Evolutionary conservation across 2,888 invertebrate species (phyloP).

Genomic region (Serrognathus titanus): DNA sequence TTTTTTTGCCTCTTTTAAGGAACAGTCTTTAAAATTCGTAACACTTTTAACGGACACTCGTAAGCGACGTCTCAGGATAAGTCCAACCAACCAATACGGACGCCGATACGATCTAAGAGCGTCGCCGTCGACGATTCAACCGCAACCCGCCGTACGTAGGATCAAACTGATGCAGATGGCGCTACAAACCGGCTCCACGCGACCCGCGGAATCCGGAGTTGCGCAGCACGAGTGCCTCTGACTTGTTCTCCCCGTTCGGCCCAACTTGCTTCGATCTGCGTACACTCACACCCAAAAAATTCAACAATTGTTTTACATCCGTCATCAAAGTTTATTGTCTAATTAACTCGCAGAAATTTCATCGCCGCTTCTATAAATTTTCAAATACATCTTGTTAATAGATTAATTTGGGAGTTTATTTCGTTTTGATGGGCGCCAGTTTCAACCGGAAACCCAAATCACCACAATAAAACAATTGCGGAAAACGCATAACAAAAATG

Average conservation of each 20-base stretch:
- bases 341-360: too few species aligned
- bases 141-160: constrained; percentile 30
- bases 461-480: too few species aligned
- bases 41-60: background rate
- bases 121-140: constrained; percentile 28
- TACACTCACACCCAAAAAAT: constrained; percentile 30
- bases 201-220: constrained; percentile 30
- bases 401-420: too few species aligned
- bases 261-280: constrained; percentile 24
- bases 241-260: constrained; percentile 5
- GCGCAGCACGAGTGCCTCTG: constrained; percentile 29
- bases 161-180: constrained; percentile 38
- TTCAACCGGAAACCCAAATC: too few species aligned
- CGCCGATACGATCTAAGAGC: constrained; percentile 3
- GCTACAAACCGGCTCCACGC: constrained; percentile 35
- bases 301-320: background rate
- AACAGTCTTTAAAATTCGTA: too few species aligned
- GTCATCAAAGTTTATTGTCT: too few species aligned
- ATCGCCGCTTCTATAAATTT: too few species aligned
- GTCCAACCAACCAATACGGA: background rate
- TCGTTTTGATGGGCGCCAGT: too few species aligned
- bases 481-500: too few species aligned
- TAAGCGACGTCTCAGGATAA: background rate
- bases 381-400: too few species aligned
- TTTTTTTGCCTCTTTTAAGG: too few species aligned